Percentiles rank a stretch among this genome's conserved stretches.
Conservation (phyloP, 2,113 vertebrate species). For the Gadus macrocephalus region DNA sequence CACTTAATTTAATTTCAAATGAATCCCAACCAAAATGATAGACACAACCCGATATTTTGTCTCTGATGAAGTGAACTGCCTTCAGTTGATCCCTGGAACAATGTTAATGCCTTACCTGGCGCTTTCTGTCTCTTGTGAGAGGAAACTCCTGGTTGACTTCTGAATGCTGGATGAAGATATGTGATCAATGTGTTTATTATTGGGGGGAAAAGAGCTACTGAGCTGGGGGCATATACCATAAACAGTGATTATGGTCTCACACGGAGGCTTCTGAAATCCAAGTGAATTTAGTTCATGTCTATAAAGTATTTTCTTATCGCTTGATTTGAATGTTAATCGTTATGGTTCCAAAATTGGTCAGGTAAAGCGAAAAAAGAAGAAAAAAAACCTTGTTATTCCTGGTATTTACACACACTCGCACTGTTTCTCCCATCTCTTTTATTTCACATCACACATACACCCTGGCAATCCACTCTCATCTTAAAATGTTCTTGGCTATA, state of each 20-base stretch:
- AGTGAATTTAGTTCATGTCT: conserved; percentile 31
- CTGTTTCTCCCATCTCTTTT: neutral
- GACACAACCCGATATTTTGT: too few species aligned
- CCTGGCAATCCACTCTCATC: neutral
- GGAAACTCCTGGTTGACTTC: conserved; percentile 6
- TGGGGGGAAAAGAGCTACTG: too few species aligned
- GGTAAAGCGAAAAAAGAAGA: conserved; percentile 50
- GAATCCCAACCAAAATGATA: too few species aligned
- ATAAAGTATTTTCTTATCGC: conserved; percentile 50
- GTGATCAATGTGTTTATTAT: too few species aligned
- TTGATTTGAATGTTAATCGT: conserved; percentile 63
- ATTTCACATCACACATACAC: conserved; percentile 19
- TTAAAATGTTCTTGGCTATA: too few species aligned
- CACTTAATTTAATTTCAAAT: too few species aligned
- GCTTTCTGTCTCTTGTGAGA: conserved; percentile 11
- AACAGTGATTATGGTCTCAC: neutral
- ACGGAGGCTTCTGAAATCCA: conserved; percentile 12
- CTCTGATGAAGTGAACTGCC: too few species aligned
- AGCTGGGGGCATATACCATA: too few species aligned
- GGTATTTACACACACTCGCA: conserved; percentile 26
- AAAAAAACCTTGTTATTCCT: conserved; percentile 13
- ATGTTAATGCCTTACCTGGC: conserved; percentile 6
- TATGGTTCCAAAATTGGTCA: conserved; percentile 58
- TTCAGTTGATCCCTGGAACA: too few species aligned
- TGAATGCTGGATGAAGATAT: too few species aligned